phyloP scores from a whole-genome alignment of 2,888 invertebrate genomes.

The Aleiodes alternator region DNA sequence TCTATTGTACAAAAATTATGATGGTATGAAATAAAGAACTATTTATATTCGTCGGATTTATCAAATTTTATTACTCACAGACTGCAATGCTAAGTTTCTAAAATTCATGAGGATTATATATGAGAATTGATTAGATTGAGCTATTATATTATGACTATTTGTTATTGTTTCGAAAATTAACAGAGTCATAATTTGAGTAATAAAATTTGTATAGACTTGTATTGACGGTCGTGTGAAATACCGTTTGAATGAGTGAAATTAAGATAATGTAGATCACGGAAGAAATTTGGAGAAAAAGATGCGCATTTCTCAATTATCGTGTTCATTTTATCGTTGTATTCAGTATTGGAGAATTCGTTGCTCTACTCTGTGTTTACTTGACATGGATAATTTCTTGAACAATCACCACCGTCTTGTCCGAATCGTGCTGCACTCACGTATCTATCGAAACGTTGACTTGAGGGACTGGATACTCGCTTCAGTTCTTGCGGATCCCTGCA shows the following conservation, averaged over 20 bases:
- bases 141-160: constrained; percentile 37
- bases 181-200: constrained; percentile 53
- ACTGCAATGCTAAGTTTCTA: constrained; percentile 52
- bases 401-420: constrained; percentile 89
- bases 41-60: constrained; percentile 36
- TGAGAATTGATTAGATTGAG: constrained; percentile 20
- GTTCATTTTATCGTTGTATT: constrained; percentile 39
- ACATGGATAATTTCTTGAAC: constrained; percentile 83
- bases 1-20: constrained; percentile 13
- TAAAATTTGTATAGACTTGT: constrained; percentile 44
- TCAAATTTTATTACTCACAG: constrained; percentile 49
- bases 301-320: constrained; percentile 31
- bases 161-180: constrained; percentile 45
- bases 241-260: constrained; percentile 9
- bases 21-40: not conserved
- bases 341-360: not conserved
- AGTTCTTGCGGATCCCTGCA: constrained; percentile 86
- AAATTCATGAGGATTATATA: not conserved
- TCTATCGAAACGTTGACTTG: constrained; percentile 85
- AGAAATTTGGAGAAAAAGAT: not conserved
- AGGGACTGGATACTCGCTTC: constrained; percentile 81
- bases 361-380: constrained; percentile 81
- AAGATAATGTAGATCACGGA: not conserved
- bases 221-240: constrained; percentile 38
- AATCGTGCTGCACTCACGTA: constrained; percentile 89